Evolutionary conservation across 2,888 invertebrate species (phyloP).

Genomic region (Tetragonisca angustula): DNA sequence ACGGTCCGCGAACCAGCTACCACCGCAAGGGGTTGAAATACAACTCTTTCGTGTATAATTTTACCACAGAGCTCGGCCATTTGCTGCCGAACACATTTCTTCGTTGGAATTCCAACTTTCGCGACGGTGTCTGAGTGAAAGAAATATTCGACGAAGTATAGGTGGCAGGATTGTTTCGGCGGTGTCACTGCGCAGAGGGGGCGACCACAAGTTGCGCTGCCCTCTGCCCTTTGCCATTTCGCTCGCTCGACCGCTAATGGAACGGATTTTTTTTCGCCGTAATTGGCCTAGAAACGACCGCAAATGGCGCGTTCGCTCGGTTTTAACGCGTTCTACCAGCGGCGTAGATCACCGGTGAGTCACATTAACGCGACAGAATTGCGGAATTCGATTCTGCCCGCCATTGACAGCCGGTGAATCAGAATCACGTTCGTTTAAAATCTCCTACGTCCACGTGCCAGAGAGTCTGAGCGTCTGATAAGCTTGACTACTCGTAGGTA

Average conservation of each 20-base stretch:
- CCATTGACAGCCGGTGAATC: slow-evolving; percentile 19
- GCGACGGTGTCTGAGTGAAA: background rate
- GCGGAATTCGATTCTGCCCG: background rate
- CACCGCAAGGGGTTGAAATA: too few relatives aligned
- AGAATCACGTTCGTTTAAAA: slow-evolving; percentile 2
- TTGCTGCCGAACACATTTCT: background rate
- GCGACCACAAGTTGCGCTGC: slow-evolving; percentile 24
- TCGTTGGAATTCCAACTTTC: background rate
- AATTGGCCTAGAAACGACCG: slow-evolving; percentile 34
- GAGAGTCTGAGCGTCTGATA: background rate
- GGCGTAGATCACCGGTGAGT: slow-evolving; percentile 37
- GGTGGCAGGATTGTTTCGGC: slow-evolving; percentile 3
- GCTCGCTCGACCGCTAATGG: slow-evolving; percentile 42
- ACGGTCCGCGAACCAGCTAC: too few relatives aligned
- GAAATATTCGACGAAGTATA: slow-evolving; percentile 4
- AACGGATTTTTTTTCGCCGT: slow-evolving; percentile 19
- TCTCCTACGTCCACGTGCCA: background rate
- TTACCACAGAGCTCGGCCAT: background rate
- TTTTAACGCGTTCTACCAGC: slow-evolving; percentile 26
- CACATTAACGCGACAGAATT: slow-evolving; percentile 2
- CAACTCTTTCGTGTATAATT: too few relatives aligned
- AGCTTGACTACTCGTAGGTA: background rate
- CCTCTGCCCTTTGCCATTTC: slow-evolving; percentile 14
- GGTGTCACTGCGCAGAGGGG: slow-evolving; percentile 2
- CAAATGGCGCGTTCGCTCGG: slow-evolving; percentile 26